Evolutionary conservation across 2,888 invertebrate species (phyloP), one percentile per base, ranked within the genome.

Genomic region (Pachliopta kotzebuea): DNA sequence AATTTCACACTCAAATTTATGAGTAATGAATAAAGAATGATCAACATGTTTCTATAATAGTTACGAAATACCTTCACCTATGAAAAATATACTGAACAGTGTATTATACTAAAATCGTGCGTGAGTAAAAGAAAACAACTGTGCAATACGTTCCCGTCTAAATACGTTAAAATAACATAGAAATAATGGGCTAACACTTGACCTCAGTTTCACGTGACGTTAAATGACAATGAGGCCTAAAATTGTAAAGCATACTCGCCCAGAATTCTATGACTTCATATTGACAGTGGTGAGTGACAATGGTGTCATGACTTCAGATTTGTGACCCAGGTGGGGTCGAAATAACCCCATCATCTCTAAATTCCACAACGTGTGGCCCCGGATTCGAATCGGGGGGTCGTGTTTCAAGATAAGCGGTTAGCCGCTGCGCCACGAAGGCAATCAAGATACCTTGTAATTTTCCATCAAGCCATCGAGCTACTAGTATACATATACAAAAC

Each of bases 41-140:
- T 53, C 0, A 49, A 23, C 37, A n/a, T 49, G 56, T 57, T 26
- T 21, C 54, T 65, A 58, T 62, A 62, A 58, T 58, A 63, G 59
- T 73, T 56, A 74, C 74, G 73, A 69, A 74, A 21, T 74, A 79
- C 88, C 88, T 77, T 81, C 86, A 88, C 88, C 88, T 75, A 72
- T 69, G 50, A 23, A 65, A 68, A 62, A 68, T 71, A 71, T 77
- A 74, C 63, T 71, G 78, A 78, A 72, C 67, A 70, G 79, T 80
- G 81, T 77, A 62, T 61, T 78, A 80, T 71, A 77, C 75, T 76
- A 78, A 83, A 84, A 81, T 77, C 75, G 88, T 89, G 88, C 88
- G 84, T 74, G 71, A 81, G 68, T 70, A 77, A 82, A 76, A 83
- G 79, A 83, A 80, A 37, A 17, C 2, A 37, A 76, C 20, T 78